phyloP scores from a whole-genome alignment of 2,113 vertebrate species.

The Dasyornis broadbenti region DNA sequence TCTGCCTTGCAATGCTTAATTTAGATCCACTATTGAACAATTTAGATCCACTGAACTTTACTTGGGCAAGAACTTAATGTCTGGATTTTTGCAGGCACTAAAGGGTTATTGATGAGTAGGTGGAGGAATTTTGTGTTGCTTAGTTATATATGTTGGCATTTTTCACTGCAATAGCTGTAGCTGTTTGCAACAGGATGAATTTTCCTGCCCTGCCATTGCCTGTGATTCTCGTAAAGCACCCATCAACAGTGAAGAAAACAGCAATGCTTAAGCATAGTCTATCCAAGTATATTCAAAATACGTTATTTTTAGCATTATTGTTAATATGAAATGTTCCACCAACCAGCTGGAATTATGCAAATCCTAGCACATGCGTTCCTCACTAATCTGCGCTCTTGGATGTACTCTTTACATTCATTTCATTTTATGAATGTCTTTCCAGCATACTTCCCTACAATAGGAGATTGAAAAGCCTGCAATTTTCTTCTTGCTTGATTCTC shows the following conservation, averaged over 20 bases:
- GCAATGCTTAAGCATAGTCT: conserved; percentile 26
- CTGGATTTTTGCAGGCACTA: neutral
- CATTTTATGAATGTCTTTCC: conserved; percentile 58
- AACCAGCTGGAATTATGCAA: conserved; percentile 62
- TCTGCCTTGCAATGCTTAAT: neutral
- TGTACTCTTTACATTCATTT: conserved; percentile 60
- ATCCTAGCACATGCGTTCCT: conserved; percentile 47
- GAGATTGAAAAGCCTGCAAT: conserved; percentile 60
- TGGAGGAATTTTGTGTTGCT: neutral
- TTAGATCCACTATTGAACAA: neutral
- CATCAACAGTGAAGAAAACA: conserved; percentile 2
- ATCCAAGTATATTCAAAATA: conserved; percentile 61
- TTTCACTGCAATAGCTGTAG: neutral
- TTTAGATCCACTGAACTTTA: neutral
- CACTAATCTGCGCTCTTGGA: conserved; percentile 53
- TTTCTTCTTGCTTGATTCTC: conserved; percentile 57
- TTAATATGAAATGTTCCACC: conserved; percentile 52
- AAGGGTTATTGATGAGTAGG: neutral
- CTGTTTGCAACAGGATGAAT: conserved; percentile 23
- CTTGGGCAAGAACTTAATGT: neutral
- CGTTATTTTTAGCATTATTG: conserved; percentile 66
- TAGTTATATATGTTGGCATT: neutral
- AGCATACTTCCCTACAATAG: conserved; percentile 43
- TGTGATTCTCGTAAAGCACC: conserved; percentile 22
- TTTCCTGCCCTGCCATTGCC: conserved; percentile 23